Base-by-base conservation (phyloP, 2,797 vertebrate genomes). In the Champsocephalus esox region DNA sequence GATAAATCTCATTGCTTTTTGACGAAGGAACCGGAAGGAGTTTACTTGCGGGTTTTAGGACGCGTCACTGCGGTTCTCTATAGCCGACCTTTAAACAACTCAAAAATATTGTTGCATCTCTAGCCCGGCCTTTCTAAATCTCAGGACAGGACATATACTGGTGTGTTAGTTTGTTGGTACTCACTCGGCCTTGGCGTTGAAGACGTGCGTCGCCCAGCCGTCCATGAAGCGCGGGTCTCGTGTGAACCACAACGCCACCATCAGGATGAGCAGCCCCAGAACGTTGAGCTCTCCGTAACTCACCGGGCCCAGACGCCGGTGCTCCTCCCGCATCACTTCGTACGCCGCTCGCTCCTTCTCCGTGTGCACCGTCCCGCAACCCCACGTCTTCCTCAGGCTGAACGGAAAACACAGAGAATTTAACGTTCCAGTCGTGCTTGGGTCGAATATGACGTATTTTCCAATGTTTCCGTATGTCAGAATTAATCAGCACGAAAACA, bases 231-330 rank as follows among this genome's bases (percentile, higher is more conserved):
- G 95, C 0, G 97, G 98, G 46, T 98, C 96, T 51, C 97, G 90
- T n/a, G 96, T 96, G 92, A 99, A 99, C 98, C 98, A 99, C 77
- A 99, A 94, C 65, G 82, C 19, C 70, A 99, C 93, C 83, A 99
- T 92, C 70, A 98, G 91, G 64, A 87, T 0, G 83, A 99, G 99
- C 62, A 96, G 93, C 0, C 90, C 54, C 70, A 97, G 85, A 12
- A 99, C 96, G 10, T 84, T 97, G 77, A 82, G 38, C 88, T 99
- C 98, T 0, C 95, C 97, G 0, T 96, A 99, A 44, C 93, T 94
- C 86, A 97, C 87, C 12, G 94, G 92, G 0, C 98, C 98, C 70
- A 99, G 86, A 3, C 93, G 95, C 8, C 34, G 85, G 80, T 97
- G 89, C 73, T 98, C 97, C 9, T 92, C 92, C 34, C 81, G 84